Percentiles rank a stretch among this genome's conserved stretches.
Evolutionary conservation across 2,113 vertebrate species (phyloP).

Genomic region (Oncorhynchus kisutch): DNA sequence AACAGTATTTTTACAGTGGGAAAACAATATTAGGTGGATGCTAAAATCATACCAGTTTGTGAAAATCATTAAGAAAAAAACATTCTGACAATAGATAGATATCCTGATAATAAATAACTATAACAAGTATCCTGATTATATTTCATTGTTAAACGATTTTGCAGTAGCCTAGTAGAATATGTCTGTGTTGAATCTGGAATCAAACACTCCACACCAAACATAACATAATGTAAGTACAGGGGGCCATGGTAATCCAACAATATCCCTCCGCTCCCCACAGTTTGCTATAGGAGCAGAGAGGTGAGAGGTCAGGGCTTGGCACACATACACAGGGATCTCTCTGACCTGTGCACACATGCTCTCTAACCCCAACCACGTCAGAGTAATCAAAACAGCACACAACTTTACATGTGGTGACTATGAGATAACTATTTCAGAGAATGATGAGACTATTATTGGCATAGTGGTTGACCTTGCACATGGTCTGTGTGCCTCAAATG

Average conservation of each 20-base stretch:
- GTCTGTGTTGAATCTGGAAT: neutral
- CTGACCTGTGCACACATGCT: conserved; percentile 53
- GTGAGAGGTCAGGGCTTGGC: conserved; percentile 45
- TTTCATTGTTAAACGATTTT: neutral
- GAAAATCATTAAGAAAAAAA: no score
- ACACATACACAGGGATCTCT: conserved; percentile 43
- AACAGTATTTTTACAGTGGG: neutral
- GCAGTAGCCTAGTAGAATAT: no score
- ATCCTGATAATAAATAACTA: no score
- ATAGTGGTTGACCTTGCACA: conserved; percentile 64
- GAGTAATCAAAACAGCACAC: conserved; percentile 41
- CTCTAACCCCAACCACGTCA: conserved; percentile 57
- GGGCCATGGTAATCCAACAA: conserved; percentile 18
- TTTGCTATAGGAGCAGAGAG: conserved; percentile 19
- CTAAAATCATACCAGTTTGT: no score
- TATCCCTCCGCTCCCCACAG: conserved; percentile 14
- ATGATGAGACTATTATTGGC: conserved; percentile 64
- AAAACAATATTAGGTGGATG: neutral
- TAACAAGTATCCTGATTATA: neutral
- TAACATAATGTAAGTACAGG: conserved; percentile 8
- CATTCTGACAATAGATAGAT: no score
- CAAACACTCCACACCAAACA: neutral
- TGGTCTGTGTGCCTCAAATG: conserved; percentile 55
- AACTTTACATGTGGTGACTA: conserved; percentile 47
- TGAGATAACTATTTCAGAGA: conserved; percentile 63